A percentile compares a stretch with the other conserved stretches of the same genome.
Evolutionary conservation across 1,140 invertebrate genomes (phyloP).

Genomic region (Drosophila rufa): DNA sequence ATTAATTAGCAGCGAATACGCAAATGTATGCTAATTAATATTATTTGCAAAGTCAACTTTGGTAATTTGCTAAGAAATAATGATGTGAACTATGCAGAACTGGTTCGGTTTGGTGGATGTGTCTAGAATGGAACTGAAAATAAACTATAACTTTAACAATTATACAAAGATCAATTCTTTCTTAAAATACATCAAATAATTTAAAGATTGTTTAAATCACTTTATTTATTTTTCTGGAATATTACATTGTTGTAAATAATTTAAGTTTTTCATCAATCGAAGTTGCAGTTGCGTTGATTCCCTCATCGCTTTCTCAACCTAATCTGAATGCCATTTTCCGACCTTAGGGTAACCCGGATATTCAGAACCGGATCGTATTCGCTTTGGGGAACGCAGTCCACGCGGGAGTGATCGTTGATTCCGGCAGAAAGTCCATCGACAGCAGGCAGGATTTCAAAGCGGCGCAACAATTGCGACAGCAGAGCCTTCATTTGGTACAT

Average conservation of each 20-base stretch:
- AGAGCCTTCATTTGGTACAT: slow-evolving; percentile 85
- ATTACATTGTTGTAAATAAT: background rate
- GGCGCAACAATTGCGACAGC: slow-evolving; percentile 83
- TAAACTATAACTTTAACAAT: background rate
- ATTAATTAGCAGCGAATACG: slow-evolving; percentile 36
- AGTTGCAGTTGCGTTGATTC: background rate
- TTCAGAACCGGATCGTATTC: slow-evolving; percentile 79
- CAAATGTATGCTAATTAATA: slow-evolving; percentile 32
- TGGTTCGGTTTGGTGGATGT: background rate
- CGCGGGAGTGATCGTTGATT: slow-evolving; percentile 73
- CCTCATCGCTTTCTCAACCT: slow-evolving; percentile 47
- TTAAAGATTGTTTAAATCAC: too few species aligned
- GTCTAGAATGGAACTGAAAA: background rate
- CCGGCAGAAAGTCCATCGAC: slow-evolving; percentile 64
- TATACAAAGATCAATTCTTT: too few species aligned
- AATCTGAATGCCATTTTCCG: slow-evolving; percentile 79
- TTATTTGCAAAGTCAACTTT: slow-evolving; percentile 30
- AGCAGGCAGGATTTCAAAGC: slow-evolving; percentile 76
- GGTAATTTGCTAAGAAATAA: slow-evolving; percentile 16
- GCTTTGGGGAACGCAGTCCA: slow-evolving; percentile 70
- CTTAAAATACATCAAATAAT: too few species aligned
- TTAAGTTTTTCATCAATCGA: background rate
- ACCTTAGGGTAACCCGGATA: slow-evolving; percentile 74
- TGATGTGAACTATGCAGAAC: slow-evolving; percentile 23
- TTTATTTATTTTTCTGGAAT: background rate